Evolutionary conservation across 1,140 invertebrate genomes (phyloP).

Genomic region (Nephila pilipes): DNA sequence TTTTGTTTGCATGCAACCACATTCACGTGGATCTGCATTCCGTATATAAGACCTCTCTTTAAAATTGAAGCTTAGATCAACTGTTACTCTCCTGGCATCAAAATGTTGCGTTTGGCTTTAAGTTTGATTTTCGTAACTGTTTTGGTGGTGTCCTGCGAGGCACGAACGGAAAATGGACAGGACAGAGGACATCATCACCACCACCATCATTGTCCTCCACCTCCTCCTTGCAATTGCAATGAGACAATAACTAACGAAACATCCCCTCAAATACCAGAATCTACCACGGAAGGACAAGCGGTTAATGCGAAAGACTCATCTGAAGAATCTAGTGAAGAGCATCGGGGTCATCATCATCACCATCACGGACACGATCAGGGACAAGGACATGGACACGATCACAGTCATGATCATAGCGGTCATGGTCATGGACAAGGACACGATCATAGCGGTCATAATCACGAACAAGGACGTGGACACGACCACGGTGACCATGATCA

Average conservation of each 20-base stretch:
- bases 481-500: neutral
- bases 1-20: neutral
- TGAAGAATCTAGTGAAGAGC: constrained; percentile 12
- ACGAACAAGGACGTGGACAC: neutral
- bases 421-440: neutral
- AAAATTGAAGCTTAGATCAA: neutral
- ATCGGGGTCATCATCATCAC: neutral
- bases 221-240: constrained; percentile 3
- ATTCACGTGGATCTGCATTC: neutral
- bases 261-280: neutral
- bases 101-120: neutral
- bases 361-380: constrained; percentile 26
- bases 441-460: neutral
- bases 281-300: neutral
- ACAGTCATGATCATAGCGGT: neutral
- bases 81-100: neutral
- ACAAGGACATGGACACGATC: neutral
- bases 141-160: neutral
- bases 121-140: neutral
- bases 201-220: constrained; percentile 1
- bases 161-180: neutral
- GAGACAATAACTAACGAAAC: neutral
- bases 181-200: neutral
- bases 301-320: neutral
- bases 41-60: neutral